phyloP scores from a whole-genome alignment of 2,888 invertebrate genomes.

The Teinopalpus imperialis region DNA sequence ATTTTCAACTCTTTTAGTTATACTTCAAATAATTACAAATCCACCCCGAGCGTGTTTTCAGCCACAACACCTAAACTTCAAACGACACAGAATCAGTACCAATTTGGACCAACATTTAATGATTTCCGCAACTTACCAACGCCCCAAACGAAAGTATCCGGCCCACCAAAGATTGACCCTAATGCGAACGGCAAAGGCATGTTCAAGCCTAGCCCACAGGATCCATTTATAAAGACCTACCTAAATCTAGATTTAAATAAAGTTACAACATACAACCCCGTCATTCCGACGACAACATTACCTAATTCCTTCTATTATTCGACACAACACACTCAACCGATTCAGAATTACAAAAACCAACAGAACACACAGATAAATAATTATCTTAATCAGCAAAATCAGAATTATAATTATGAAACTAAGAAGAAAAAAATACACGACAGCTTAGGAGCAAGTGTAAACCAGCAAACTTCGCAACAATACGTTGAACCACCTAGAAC shows the following conservation, averaged over 20 bases:
- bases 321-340: slow-evolving; percentile 38
- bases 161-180: slow-evolving; percentile 61
- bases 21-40: slow-evolving; percentile 60
- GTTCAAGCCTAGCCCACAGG: slow-evolving; percentile 74
- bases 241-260: slow-evolving; percentile 54
- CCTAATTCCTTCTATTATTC: slow-evolving; percentile 47
- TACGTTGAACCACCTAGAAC: slow-evolving; percentile 51
- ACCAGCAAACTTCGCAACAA: slow-evolving; percentile 58
- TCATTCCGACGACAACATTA: slow-evolving; percentile 49
- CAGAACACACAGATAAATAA: slow-evolving; percentile 58
- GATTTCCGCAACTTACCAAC: slow-evolving; percentile 73
- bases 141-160: slow-evolving; percentile 63
- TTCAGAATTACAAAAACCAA: slow-evolving; percentile 49
- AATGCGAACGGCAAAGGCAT: slow-evolving; percentile 54
- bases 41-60: slow-evolving; percentile 51
- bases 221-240: slow-evolving; percentile 63
- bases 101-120: slow-evolving; percentile 59
- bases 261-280: slow-evolving; percentile 67
- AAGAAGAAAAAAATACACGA: slow-evolving; percentile 61
- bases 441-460: slow-evolving; percentile 56
- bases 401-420: slow-evolving; percentile 50
- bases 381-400: slow-evolving; percentile 50
- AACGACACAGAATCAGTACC: slow-evolving; percentile 56
- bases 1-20: slow-evolving; percentile 67
- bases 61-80: slow-evolving; percentile 60